phyloP scores from a whole-genome alignment of 2,888 invertebrate species.

The Drosophila mimica region DNA sequence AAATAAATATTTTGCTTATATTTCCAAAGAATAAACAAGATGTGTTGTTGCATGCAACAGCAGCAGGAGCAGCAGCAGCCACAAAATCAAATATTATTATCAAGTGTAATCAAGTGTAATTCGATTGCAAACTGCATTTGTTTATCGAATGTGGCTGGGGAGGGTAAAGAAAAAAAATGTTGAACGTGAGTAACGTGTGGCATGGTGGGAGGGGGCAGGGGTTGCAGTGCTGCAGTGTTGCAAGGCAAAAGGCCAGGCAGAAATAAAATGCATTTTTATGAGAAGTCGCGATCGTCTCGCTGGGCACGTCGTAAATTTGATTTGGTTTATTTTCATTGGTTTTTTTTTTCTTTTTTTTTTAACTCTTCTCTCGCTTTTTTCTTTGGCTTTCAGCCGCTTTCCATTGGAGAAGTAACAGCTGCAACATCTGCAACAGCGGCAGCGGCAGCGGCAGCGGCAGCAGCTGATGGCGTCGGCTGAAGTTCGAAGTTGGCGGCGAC shows the following conservation, averaged over 20 bases:
- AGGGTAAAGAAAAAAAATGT: slow-evolving; percentile 7
- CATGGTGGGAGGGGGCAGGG: not conserved
- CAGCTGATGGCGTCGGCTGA: slow-evolving; percentile 45
- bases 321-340: slow-evolving; percentile 79
- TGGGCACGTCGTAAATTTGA: slow-evolving; percentile 81
- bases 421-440: slow-evolving; percentile 5
- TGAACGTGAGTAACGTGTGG: slow-evolving; percentile 32
- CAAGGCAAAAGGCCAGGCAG: slow-evolving; percentile 36
- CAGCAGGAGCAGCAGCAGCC: slow-evolving; percentile 23
- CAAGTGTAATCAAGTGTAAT: slow-evolving; percentile 75
- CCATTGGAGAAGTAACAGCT: slow-evolving; percentile 38
- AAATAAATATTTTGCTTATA: slow-evolving; percentile 49
- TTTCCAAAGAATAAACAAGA: slow-evolving; percentile 68
- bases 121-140: slow-evolving; percentile 69
- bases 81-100: slow-evolving; percentile 70
- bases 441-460: not conserved
- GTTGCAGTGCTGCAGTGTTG: not conserved
- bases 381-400: slow-evolving; percentile 46
- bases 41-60: slow-evolving; percentile 5
- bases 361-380: slow-evolving; percentile 11
- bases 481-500: slow-evolving; percentile 55
- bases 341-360: slow-evolving; percentile 31
- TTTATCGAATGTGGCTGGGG: slow-evolving; percentile 56
- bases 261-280: slow-evolving; percentile 67
- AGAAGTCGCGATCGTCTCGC: slow-evolving; percentile 53